These are phyloP conservation scores for Chalcosyrphus nemorum DNA, from an alignment of 2,888 invertebrate genomes.

Conservation along the genomic window DNA sequence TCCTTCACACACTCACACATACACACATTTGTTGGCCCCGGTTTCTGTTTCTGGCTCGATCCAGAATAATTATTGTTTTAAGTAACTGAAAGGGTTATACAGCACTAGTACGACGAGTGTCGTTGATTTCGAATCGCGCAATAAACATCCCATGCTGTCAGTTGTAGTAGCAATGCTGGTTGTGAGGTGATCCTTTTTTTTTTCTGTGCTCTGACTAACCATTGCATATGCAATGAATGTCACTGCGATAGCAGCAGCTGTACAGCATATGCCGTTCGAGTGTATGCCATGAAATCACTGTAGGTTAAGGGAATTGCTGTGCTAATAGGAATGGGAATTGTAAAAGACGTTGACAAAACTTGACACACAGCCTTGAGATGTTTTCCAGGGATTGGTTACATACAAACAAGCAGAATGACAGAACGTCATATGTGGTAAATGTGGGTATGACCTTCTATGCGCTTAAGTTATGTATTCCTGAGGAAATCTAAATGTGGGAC, in stretches of 20 bases:
- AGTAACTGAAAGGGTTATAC: conserved; percentile 41
- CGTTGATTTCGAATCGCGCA: conserved; percentile 54
- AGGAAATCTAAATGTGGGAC: too few relatives aligned
- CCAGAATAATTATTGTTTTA: conserved; percentile 63
- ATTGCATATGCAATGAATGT: conserved; percentile 71
- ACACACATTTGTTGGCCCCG: conserved; percentile 38
- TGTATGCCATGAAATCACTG: conserved; percentile 26
- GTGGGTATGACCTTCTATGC: not conserved
- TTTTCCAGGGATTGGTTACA: not conserved
- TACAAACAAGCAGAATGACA: not conserved
- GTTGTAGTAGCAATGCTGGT: conserved; percentile 15
- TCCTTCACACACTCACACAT: conserved; percentile 36
- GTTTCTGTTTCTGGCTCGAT: conserved; percentile 26
- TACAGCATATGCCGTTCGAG: conserved; percentile 34
- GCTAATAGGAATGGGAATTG: conserved; percentile 31
- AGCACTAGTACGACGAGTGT: conserved; percentile 12
- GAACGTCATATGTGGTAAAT: not conserved
- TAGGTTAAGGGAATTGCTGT: conserved; percentile 22
- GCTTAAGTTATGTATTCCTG: too few relatives aligned
- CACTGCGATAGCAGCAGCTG: conserved; percentile 34
- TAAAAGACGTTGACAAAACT: not conserved
- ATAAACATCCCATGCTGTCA: conserved; percentile 64
- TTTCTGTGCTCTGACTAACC: conserved; percentile 17
- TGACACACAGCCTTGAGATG: not conserved
- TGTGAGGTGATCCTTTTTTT: conserved; percentile 17